A percentile compares a stretch with the other conserved stretches of the same genome.
phyloP scores from a whole-genome alignment of 2,888 invertebrate genomes.

The Eristalinus sepulchralis region DNA sequence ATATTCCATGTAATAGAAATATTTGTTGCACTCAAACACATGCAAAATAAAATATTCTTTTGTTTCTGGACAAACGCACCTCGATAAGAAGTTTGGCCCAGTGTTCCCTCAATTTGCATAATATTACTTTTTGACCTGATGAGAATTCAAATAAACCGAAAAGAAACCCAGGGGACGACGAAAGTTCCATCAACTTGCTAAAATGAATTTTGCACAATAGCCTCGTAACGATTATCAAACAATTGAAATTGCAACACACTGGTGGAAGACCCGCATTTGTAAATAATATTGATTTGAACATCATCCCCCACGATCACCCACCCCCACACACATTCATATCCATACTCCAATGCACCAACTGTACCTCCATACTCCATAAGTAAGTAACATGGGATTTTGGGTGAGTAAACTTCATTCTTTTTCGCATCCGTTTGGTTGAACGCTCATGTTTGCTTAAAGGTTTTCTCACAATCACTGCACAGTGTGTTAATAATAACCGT shows the following conservation, averaged over 20 bases:
- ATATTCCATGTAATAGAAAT: too few species aligned
- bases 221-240: background rate
- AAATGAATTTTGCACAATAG: too few species aligned
- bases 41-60: too few species aligned
- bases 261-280: constrained; percentile 54
- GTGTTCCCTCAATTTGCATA: too few species aligned
- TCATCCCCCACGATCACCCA: constrained; percentile 30
- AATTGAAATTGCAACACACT: constrained; percentile 26
- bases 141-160: too few species aligned
- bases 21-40: too few species aligned
- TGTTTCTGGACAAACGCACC: too few species aligned
- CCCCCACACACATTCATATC: constrained; percentile 15
- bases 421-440: constrained; percentile 46
- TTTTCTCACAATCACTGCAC: constrained; percentile 56
- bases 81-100: too few species aligned
- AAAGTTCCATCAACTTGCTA: too few species aligned
- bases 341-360: background rate
- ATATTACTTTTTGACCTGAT: too few species aligned
- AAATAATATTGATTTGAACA: constrained; percentile 36
- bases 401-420: constrained; percentile 49
- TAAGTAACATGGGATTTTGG: constrained; percentile 37
- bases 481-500: constrained; percentile 39
- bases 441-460: constrained; percentile 41
- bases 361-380: background rate
- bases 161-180: too few species aligned